phyloP scores from a whole-genome alignment of 2,113 vertebrate species.

The Fregetta grallaria region DNA sequence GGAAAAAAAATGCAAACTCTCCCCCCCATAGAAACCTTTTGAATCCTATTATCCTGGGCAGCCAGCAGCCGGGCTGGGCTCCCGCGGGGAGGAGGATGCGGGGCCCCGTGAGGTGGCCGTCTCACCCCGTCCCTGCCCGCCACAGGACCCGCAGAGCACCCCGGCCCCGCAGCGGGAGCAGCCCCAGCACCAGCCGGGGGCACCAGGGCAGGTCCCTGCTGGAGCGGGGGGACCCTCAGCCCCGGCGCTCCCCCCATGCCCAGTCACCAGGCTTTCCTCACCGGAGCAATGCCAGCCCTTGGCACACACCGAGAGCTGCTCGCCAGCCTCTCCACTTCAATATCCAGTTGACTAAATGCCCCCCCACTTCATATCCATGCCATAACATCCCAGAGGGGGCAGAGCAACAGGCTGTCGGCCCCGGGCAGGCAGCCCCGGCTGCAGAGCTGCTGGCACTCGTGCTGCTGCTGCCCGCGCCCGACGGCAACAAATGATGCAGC shows the following conservation, averaged over 20 bases:
- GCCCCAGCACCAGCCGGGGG: no score
- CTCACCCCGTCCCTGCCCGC: fast-evolving
- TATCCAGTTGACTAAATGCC: no score
- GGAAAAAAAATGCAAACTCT: background rate
- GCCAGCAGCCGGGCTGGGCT: background rate
- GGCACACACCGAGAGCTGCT: no score
- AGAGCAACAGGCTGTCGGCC: background rate
- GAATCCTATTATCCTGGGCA: background rate
- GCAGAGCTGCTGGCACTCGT: no score
- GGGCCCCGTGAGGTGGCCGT: background rate
- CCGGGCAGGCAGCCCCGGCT: no score
- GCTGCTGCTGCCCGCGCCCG: background rate
- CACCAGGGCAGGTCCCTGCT: no score
- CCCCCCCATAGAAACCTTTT: background rate
- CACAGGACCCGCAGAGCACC: background rate
- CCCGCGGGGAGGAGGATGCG: fast-evolving
- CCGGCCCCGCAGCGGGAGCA: fast-evolving
- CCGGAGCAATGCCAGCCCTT: background rate
- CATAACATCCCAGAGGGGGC: no score
- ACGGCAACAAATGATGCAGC: no score
- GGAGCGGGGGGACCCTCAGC: background rate
- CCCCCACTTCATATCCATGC: no score
- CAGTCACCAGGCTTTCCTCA: no score
- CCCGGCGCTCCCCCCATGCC: no score
- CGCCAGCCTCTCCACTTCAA: no score